Conservation (phyloP, 1,140 invertebrate genomes). For the Anthonomus grandis region DNA sequence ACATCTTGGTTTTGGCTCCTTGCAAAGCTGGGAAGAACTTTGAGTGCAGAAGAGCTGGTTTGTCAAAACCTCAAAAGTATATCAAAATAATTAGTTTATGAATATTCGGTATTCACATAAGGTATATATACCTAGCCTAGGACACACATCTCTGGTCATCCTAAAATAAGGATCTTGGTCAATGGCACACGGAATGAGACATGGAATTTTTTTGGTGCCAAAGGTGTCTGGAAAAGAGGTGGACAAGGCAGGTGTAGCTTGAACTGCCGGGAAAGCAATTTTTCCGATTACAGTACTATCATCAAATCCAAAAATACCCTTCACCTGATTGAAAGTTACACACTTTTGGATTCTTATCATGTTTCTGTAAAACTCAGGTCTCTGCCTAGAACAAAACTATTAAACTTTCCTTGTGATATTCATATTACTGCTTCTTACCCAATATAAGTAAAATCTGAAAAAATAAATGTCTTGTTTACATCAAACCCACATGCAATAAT, state of each 20-base stretch:
- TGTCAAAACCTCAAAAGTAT: slow-evolving; percentile 64
- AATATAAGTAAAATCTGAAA: slow-evolving; percentile 92
- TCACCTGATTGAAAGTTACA: slow-evolving; percentile 95
- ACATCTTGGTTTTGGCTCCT: slow-evolving; percentile 98
- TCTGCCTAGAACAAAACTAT: slow-evolving; percentile 59
- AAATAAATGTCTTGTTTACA: slow-evolving; percentile 95
- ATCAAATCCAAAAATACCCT: slow-evolving; percentile 96
- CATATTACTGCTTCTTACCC: slow-evolving; percentile 59
- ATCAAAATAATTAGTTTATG: neutral
- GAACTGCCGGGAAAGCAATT: slow-evolving; percentile 93
- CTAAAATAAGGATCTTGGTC: slow-evolving; percentile 99
- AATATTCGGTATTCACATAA: neutral
- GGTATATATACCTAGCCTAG: slow-evolving; percentile 62
- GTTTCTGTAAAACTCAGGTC: slow-evolving; percentile 89
- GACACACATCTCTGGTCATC: slow-evolving; percentile 96
- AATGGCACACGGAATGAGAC: slow-evolving; percentile 97
- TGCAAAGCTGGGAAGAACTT: slow-evolving; percentile 94
- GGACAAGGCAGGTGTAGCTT: slow-evolving; percentile 93
- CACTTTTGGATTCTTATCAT: slow-evolving; percentile 87
- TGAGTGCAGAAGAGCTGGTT: slow-evolving; percentile 94
- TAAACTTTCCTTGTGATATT: too few species aligned
- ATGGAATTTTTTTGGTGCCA: slow-evolving; percentile 77
- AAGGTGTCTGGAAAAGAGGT: slow-evolving; percentile 97
- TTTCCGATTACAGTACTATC: slow-evolving; percentile 96
- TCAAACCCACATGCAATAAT: slow-evolving; percentile 99